A percentile compares a stretch with the other conserved stretches of the same genome.
Evolutionary conservation across 1,140 invertebrate species (phyloP).

Genomic region (Ooceraea biroi): DNA sequence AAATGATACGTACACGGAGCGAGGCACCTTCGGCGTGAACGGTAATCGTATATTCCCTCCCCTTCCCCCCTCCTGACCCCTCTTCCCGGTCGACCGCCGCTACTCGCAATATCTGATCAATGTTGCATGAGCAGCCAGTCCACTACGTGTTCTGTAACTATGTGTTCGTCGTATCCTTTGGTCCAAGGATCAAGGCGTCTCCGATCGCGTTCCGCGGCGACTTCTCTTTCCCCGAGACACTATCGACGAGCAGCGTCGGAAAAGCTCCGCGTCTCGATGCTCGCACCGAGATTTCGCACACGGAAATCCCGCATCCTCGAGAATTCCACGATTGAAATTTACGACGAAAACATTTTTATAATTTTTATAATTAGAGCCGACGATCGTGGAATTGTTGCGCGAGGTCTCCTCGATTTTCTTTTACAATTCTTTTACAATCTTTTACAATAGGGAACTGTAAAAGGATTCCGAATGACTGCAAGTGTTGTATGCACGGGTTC

Average conservation of each 20-base stretch:
- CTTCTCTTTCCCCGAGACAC: background rate
- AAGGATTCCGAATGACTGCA: background rate
- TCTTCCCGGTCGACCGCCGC: conserved; percentile 19
- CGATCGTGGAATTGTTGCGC: background rate
- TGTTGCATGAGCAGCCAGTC: conserved; percentile 71
- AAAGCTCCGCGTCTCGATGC: background rate
- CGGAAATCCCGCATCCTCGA: background rate
- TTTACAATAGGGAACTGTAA: too few species aligned
- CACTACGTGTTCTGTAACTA: conserved; percentile 72
- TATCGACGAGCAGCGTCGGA: background rate
- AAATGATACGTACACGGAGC: conserved; percentile 57
- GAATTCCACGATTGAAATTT: background rate
- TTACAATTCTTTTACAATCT: too few species aligned
- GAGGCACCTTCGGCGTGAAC: conserved; percentile 46
- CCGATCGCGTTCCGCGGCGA: background rate
- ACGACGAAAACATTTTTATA: too few species aligned
- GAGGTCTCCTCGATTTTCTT: too few species aligned
- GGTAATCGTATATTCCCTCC: conserved; percentile 64
- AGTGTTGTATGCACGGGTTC: too few species aligned
- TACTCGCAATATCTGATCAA: conserved; percentile 73
- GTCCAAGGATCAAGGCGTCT: conserved; percentile 28
- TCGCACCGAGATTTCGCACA: background rate
- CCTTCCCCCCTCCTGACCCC: background rate
- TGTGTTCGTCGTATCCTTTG: conserved; percentile 59
- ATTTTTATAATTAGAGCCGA: background rate